Evolutionary conservation across 2,888 invertebrate species (phyloP), one percentile per base, ranked within the genome.

Genomic region (Acleris emargana): DNA sequence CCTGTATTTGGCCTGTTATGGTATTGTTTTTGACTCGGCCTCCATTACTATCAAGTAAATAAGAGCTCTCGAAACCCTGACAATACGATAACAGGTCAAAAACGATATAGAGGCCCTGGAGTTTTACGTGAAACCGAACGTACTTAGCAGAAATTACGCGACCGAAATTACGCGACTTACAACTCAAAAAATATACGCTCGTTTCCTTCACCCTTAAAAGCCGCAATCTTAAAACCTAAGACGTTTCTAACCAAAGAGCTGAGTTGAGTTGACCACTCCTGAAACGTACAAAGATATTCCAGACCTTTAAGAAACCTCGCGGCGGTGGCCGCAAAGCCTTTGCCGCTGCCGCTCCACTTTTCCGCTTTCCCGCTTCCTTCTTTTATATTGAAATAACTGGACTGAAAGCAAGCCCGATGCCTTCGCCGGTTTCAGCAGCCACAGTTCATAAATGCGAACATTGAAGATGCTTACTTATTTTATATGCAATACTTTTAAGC

Each of bases 301-400:
- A 67, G 63, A 58, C 60, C 58, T 54, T 42, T 57, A 66, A 61
- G 58, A 68, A 64, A 58, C 70, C 70, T 69, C 72, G 72, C 71
- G 74, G 73, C 71, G 71, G 67, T 70, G 68, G 70, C 69, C 62
- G 73, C 72, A 72, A 77, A 74, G 72, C 73, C 72, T 76, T 78
- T 76, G 76, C 72, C 72, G 73, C 70, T 69, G 71, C 73, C 73
- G 64, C 60, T 67, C 67, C 67, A 64, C 67, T 67, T 76, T 76
- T 74, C 71, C 75, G 72, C 74, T 74, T 74, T 73, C 71, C 73
- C 69, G 69, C 75, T 72, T 74, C 69, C 63, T 72, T 71, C 73
- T 71, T 69, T 68, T 68, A 53, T 61, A 73, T 72, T 70, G 72
- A 71, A 73, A 70, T 71, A 71, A 71, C 72, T 71, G 71, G 68